phyloP scores from a whole-genome alignment of 2,113 vertebrate genomes.

The Canis aureus region DNA sequence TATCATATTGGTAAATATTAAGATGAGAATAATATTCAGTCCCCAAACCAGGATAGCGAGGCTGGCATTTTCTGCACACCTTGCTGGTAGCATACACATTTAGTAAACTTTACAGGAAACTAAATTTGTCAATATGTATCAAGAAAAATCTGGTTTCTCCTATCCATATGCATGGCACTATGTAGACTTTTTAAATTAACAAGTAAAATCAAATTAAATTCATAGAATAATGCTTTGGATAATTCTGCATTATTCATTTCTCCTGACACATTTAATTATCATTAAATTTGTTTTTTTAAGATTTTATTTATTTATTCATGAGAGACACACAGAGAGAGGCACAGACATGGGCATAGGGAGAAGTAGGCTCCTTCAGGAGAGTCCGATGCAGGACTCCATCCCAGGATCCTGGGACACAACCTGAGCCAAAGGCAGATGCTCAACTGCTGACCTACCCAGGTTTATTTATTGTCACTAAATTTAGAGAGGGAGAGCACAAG shows the following conservation, averaged over 20 bases:
- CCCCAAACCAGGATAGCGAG: not conserved
- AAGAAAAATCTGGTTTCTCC: not conserved
- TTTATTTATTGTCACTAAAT: not conserved
- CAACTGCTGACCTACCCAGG: no score
- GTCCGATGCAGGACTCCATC: no score
- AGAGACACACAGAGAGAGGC: no score
- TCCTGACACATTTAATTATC: not conserved
- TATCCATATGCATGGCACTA: not conserved
- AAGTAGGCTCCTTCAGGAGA: no score
- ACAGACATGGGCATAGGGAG: no score
- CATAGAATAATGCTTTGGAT: not conserved
- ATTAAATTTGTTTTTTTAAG: no score
- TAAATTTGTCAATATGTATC: not conserved
- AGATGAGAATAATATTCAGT: not conserved
- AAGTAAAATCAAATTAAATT: not conserved
- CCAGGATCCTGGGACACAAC: no score
- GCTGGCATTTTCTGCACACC: not conserved
- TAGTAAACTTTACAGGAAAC: not conserved
- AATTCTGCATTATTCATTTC: not conserved
- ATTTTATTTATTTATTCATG: no score
- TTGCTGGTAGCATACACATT: not conserved
- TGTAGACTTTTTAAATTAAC: not conserved
- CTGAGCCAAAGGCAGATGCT: no score
- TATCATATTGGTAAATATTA: not conserved
- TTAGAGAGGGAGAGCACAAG: not conserved